These are phyloP conservation scores for Thecophora atra DNA, from an alignment of 2,888 invertebrate species.

Conservation along the genomic window DNA sequence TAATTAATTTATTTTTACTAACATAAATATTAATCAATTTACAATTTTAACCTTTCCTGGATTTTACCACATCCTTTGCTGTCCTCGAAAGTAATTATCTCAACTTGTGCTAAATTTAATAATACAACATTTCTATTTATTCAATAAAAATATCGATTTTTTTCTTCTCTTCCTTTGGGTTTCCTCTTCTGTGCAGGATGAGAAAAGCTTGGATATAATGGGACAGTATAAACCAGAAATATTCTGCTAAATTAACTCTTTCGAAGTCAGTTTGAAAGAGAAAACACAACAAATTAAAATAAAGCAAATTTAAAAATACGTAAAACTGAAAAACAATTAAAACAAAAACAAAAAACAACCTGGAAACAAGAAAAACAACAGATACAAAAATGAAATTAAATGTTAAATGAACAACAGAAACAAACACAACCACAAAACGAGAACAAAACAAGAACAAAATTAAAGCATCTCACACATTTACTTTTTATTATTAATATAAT, in stretches of 20 bases:
- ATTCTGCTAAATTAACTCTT: constrained; percentile 72
- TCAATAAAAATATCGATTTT: constrained; percentile 39
- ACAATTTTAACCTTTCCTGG: no score
- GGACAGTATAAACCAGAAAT: constrained; percentile 84
- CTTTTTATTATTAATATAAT: constrained; percentile 31
- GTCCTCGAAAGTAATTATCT: background rate
- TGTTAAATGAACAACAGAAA: constrained; percentile 24
- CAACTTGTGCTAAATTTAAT: background rate
- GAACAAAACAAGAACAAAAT: constrained; percentile 37
- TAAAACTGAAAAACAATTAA: background rate
- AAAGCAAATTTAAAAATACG: constrained; percentile 10
- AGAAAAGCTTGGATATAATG: constrained; percentile 80
- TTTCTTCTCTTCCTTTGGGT: constrained; percentile 39
- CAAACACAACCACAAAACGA: no score
- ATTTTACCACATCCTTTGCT: no score
- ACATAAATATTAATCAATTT: no score
- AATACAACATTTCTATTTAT: constrained; percentile 20
- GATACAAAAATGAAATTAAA: constrained; percentile 32
- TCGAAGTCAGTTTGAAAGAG: constrained; percentile 1
- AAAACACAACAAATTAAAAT: constrained; percentile 19
- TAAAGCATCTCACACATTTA: constrained; percentile 47
- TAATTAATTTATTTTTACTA: no score
- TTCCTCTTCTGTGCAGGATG: constrained; percentile 68
- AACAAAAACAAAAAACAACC: constrained; percentile 15
- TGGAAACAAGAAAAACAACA: constrained; percentile 25